These are phyloP conservation scores for Zaprionus nigranus DNA, from an alignment of 1,140 invertebrate genomes.

Conservation along the genomic window DNA sequence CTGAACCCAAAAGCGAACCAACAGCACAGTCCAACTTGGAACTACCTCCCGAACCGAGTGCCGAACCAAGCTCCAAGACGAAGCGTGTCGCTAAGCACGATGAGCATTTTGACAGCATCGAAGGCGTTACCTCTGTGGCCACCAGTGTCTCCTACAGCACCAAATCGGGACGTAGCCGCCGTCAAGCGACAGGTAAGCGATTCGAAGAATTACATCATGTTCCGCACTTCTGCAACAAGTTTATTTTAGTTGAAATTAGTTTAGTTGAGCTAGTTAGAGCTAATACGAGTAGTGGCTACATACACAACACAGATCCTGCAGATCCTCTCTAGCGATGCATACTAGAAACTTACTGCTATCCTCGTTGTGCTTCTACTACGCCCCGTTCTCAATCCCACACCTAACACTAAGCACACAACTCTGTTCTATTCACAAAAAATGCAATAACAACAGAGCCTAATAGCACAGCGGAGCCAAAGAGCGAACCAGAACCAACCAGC, in stretches of 20 bases:
- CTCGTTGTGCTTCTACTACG: constrained; percentile 47
- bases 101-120: constrained; percentile 72
- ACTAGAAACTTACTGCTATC: constrained; percentile 26
- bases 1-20: constrained; percentile 70
- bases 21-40: constrained; percentile 67
- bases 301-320: constrained; percentile 38
- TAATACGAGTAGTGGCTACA: constrained; percentile 41
- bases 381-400: constrained; percentile 41
- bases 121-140: constrained; percentile 88
- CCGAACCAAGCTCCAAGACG: constrained; percentile 79
- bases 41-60: constrained; percentile 76
- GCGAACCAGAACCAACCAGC: constrained; percentile 34
- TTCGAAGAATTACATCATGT: background rate
- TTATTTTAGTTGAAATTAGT: constrained; percentile 4
- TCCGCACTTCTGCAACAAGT: constrained; percentile 19
- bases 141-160: constrained; percentile 90
- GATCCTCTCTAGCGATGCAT: constrained; percentile 27
- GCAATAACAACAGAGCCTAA: constrained; percentile 56
- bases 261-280: constrained; percentile 1
- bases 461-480: constrained; percentile 60
- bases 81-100: constrained; percentile 86
- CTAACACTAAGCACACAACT: constrained; percentile 56
- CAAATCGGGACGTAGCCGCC: constrained; percentile 73
- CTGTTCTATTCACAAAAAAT: constrained; percentile 46
- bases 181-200: constrained; percentile 74